Percentiles rank a stretch among this genome's conserved stretches.
Evolutionary conservation across 2,888 invertebrate genomes (phyloP).

Genomic region (Leptogaster cylindrica): DNA sequence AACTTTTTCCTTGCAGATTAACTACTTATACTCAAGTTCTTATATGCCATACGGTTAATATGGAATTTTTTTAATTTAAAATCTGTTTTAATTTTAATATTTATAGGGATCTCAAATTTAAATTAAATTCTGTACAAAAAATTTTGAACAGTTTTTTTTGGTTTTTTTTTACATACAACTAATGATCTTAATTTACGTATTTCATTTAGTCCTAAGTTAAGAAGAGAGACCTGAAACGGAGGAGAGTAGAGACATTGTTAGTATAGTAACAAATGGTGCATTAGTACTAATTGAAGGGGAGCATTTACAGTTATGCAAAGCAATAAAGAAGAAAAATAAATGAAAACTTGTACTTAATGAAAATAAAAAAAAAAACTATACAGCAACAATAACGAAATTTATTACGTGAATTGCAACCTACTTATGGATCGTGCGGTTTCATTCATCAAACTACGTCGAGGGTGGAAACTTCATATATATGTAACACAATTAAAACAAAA

Average conservation of each 20-base stretch:
- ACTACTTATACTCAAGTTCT: conserved; percentile 32
- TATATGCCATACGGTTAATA: neutral
- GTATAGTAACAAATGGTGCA: no score
- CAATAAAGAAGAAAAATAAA: no score
- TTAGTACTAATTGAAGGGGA: no score
- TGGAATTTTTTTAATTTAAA: conserved; percentile 23
- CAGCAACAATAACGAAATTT: no score
- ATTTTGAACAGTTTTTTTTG: conserved; percentile 41
- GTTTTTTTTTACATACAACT: conserved; percentile 38
- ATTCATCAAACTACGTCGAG: no score
- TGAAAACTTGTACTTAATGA: no score
- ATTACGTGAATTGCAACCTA: no score
- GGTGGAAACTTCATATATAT: no score
- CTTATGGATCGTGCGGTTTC: no score
- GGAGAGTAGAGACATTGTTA: neutral
- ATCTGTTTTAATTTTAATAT: conserved; percentile 22
- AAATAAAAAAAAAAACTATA: no score
- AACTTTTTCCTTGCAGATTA: conserved; percentile 21
- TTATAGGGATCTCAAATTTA: conserved; percentile 33
- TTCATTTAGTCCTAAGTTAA: conserved; percentile 38
- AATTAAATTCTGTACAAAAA: conserved; percentile 39
- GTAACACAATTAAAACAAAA: no score
- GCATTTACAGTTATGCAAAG: no score
- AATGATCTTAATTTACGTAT: conserved; percentile 20
- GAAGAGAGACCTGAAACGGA: conserved; percentile 34